Conservation (phyloP, 2,888 invertebrate species). For the Lasioglossum malachurum region DNA sequence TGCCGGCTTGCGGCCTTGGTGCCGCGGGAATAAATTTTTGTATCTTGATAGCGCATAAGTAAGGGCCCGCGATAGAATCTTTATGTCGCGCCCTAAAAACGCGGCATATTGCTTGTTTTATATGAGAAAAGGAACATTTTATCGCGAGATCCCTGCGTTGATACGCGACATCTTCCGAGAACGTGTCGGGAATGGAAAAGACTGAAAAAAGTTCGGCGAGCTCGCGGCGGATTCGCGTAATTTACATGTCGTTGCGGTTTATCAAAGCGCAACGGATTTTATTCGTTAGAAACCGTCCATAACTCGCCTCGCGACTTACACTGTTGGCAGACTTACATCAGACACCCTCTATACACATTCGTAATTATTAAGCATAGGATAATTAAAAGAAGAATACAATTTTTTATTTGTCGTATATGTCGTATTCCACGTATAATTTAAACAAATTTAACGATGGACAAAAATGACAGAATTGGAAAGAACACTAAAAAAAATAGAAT, state of each 20-base stretch:
- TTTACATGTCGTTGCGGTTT: conserved; percentile 1
- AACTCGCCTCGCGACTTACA: neutral
- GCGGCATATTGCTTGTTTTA: conserved; percentile 58
- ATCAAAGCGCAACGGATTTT: neutral
- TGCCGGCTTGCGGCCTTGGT: conserved; percentile 26
- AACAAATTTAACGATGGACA: too few species aligned
- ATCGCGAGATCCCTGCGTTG: conserved; percentile 43
- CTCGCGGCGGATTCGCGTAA: conserved; percentile 3
- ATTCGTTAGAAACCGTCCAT: neutral
- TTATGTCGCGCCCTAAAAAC: conserved; percentile 59
- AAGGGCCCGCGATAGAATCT: conserved; percentile 52
- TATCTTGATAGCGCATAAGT: conserved; percentile 54
- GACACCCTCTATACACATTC: neutral
- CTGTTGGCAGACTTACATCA: neutral
- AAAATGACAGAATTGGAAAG: too few species aligned
- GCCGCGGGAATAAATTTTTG: conserved; percentile 51
- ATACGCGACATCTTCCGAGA: conserved; percentile 56
- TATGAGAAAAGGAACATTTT: conserved; percentile 55
- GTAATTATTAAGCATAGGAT: too few species aligned
- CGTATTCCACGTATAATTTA: too few species aligned
- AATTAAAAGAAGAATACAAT: too few species aligned
- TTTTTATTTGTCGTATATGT: too few species aligned
- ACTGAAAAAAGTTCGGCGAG: neutral
- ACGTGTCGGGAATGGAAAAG: conserved; percentile 48
- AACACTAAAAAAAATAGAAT: neutral